A percentile compares a stretch with the other conserved stretches of the same genome.
Conservation (phyloP, 1,140 invertebrate species). For the Cardiocondyla obscurior region DNA sequence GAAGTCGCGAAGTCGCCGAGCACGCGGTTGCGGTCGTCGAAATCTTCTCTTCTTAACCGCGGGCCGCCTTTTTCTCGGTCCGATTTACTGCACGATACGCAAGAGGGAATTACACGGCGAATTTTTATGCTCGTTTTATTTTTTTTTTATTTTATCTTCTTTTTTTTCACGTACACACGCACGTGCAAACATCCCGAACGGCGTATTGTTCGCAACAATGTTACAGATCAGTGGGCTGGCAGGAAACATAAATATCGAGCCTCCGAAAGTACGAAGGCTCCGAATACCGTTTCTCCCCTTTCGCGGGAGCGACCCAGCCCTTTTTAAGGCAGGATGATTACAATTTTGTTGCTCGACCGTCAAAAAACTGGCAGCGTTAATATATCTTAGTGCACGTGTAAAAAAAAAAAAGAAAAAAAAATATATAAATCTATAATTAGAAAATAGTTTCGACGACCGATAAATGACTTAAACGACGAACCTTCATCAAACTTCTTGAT, state of each 20-base stretch:
- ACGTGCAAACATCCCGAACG: not conserved
- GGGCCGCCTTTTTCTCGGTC: conserved; percentile 19
- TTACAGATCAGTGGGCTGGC: conserved; percentile 21
- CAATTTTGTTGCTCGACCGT: not conserved
- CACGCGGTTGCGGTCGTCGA: conserved; percentile 37
- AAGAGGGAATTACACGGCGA: conserved; percentile 26
- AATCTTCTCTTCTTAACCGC: conserved; percentile 24
- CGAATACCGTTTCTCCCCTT: conserved; percentile 8
- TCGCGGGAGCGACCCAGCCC: not conserved
- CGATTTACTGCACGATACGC: conserved; percentile 39
- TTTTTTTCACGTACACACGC: not conserved
- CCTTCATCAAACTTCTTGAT: not conserved
- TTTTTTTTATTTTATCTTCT: no score
- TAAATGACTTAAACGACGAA: no score
- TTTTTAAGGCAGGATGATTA: not conserved
- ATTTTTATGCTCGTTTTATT: conserved; percentile 36
- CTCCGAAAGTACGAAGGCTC: not conserved
- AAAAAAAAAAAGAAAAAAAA: not conserved
- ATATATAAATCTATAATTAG: not conserved
- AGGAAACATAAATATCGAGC: conserved; percentile 47
- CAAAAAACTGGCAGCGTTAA: not conserved
- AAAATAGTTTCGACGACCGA: not conserved
- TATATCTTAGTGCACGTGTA: not conserved
- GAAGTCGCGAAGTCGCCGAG: not conserved
- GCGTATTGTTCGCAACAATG: conserved; percentile 4